Conservation (phyloP, 2,113 vertebrate genomes). For the Salvator merianae region DNA sequence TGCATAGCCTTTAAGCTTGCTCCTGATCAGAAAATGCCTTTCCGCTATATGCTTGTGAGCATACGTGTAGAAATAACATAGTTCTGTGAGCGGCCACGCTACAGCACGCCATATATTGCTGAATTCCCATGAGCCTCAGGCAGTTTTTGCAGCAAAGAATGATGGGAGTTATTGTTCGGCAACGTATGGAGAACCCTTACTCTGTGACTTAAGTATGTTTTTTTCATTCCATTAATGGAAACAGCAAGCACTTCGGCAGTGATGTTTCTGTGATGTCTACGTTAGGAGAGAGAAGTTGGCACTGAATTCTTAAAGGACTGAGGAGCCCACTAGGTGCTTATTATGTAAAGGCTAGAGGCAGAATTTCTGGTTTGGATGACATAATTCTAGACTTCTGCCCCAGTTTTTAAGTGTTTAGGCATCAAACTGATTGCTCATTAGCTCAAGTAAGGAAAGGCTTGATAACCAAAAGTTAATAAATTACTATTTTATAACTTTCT, state of each 20-base stretch:
- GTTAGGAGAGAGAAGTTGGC: rapidly evolving
- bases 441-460: neutral
- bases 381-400: neutral
- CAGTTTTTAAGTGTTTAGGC: conserved; percentile 2
- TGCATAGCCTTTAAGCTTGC: neutral
- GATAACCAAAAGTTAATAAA: neutral
- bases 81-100: too few relatives aligned
- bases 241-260: neutral
- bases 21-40: neutral
- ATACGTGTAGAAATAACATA: neutral
- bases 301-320: neutral
- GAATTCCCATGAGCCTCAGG: too few relatives aligned
- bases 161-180: too few relatives aligned
- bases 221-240: neutral
- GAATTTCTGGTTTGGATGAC: neutral
- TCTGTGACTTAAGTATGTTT: neutral
- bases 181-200: too few relatives aligned
- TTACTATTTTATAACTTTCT: neutral
- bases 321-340: rapidly evolving
- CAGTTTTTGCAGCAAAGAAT: too few relatives aligned
- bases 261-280: rapidly evolving
- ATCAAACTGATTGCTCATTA: neutral
- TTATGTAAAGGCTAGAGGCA: neutral
- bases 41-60: neutral
- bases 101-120: too few relatives aligned